Base-by-base conservation (phyloP, 2,888 invertebrate genomes). In the Hydraecia micacea region DNA sequence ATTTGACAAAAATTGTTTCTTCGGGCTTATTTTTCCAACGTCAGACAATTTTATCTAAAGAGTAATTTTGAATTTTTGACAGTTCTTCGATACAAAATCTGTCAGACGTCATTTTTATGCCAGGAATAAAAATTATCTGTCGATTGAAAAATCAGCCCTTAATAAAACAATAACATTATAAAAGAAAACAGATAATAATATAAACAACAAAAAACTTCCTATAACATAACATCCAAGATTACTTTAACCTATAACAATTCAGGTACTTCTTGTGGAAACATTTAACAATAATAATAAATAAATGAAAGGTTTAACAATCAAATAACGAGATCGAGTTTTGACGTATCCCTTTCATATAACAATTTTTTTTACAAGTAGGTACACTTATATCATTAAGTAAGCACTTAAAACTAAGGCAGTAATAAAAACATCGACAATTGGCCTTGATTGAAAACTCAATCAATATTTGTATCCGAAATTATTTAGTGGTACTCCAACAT, bases 201-300 rank as follows among this genome's bases (percentile, higher is more conserved):
- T 25, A 85, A 77, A 42, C 55, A 82, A 73, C 60, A 78, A 79
- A 55, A 13, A 67, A 82, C 52, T 73, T 65, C 36, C 15, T 74
- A 72, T 36, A 77, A n/a, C 4, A 49, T 66, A 73, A 70, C 46
- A 66, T 60, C 77, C n/a, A 81, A 75, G 63, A 86, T 18, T 69
- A 78, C 58, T 72, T 67, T 80, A 88, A 74, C 68, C 71, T 86
- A 87, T 39, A 77, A 73, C 58, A 85, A 84, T 76, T 89, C 89
- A 89, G 88, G 89, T 89, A 89, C 89, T 79, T 86, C 74, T 79
- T 69, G 81, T 85, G 69, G 58, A 84, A 84, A 81, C 49, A 77
- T 66, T 79, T 79, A 88, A 86, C 81, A 78, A 76, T 80, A 85
- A 86, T 62, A 89, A 89, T 88, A 90, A 89, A 89, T 89, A 85